phyloP scores from a whole-genome alignment of 2,888 invertebrate genomes.

The Melanostoma scalare region DNA sequence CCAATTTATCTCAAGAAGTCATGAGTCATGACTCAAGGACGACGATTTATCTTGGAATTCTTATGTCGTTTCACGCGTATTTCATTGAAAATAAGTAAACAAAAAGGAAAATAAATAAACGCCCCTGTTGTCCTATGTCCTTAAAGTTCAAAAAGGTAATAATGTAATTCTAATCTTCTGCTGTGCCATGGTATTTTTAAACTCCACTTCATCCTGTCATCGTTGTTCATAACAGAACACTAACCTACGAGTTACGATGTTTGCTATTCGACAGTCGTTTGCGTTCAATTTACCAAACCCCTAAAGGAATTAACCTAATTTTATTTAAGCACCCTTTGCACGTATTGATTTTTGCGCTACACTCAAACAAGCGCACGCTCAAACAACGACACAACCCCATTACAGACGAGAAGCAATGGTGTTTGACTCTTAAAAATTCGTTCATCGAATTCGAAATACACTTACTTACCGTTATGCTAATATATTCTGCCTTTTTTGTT shows the following conservation, averaged over 20 bases:
- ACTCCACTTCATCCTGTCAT: not conserved
- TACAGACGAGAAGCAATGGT: not conserved
- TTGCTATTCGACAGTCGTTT: not conserved
- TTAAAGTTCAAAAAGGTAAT: not conserved
- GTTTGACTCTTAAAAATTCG: slow-evolving; percentile 23
- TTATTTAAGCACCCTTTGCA: slow-evolving; percentile 12
- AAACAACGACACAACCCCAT: not conserved
- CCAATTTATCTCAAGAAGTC: too few species aligned
- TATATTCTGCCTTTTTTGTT: not conserved
- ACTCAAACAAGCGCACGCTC: not conserved
- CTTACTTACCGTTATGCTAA: slow-evolving; percentile 8
- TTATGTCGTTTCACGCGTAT: too few species aligned
- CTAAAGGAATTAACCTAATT: slow-evolving; percentile 49
- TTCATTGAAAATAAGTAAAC: too few species aligned
- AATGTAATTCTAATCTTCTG: not conserved
- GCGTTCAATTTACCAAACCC: slow-evolving; percentile 9
- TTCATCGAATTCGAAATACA: slow-evolving; percentile 6
- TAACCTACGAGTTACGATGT: not conserved
- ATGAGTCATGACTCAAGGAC: too few species aligned
- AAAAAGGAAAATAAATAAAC: not conserved
- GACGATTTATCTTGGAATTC: too few species aligned
- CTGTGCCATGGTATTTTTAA: not conserved
- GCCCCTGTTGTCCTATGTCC: too few species aligned
- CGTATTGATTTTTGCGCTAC: slow-evolving; percentile 43
- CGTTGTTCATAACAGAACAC: not conserved